Percentiles rank a stretch among this genome's conserved stretches.
phyloP scores from a whole-genome alignment of 1,140 invertebrate genomes.

The Pogonus chalceus region DNA sequence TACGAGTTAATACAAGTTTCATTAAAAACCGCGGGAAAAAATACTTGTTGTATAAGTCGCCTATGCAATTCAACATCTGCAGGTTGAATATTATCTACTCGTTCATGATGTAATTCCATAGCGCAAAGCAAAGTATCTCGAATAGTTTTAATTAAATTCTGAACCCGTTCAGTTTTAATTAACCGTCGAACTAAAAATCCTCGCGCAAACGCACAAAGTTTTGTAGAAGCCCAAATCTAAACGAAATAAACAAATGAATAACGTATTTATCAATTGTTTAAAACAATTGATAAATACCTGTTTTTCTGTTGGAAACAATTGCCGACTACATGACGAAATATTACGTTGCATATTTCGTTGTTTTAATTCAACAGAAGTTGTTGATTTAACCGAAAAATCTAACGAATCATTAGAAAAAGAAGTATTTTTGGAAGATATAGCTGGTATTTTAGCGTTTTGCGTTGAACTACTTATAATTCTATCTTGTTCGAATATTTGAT shows the following conservation, averaged over 20 bases:
- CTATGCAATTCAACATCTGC: constrained; percentile 52
- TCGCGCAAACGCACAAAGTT: constrained; percentile 61
- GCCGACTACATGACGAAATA: neutral
- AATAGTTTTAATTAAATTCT: constrained; percentile 70
- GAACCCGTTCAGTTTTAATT: constrained; percentile 67
- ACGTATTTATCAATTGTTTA: neutral
- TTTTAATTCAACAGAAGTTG: neutral
- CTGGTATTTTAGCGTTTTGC: too few relatives aligned
- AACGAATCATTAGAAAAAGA: neutral
- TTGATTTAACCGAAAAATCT: neutral
- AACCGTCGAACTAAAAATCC: constrained; percentile 72
- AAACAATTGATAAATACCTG: neutral
- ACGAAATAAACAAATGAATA: neutral
- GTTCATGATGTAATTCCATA: constrained; percentile 59
- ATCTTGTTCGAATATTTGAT: too few relatives aligned
- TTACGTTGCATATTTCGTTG: neutral
- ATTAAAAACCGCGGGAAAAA: neutral
- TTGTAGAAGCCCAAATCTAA: constrained; percentile 42
- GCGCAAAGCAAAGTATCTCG: constrained; percentile 65
- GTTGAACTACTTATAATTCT: too few relatives aligned
- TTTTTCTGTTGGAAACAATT: neutral
- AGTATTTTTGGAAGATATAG: too few relatives aligned
- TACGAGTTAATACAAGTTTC: neutral
- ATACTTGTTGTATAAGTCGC: constrained; percentile 50
- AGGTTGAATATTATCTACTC: constrained; percentile 40